Conservation (phyloP, 2,113 vertebrate species). For the Psettodes erumei region DNA sequence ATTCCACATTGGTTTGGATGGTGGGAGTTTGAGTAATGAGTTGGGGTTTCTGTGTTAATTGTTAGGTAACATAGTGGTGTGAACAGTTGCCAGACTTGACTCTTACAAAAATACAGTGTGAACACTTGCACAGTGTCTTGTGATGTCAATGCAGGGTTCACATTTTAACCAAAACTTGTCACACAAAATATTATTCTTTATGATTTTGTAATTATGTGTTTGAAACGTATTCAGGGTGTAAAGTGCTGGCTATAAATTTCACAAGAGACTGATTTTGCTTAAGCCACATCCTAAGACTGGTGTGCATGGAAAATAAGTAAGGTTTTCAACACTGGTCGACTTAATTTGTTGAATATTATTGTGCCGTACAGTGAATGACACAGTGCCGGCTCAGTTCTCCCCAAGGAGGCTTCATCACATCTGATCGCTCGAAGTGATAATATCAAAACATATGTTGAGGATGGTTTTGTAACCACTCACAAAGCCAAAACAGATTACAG, state of each 20-base stretch:
- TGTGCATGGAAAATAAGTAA: slow-evolving; percentile 48
- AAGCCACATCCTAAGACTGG: slow-evolving; percentile 34
- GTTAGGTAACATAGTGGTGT: slow-evolving; percentile 67
- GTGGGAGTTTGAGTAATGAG: slow-evolving; percentile 57
- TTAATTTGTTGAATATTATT: neutral
- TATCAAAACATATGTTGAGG: slow-evolving; percentile 52
- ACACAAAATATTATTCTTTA: slow-evolving; percentile 53
- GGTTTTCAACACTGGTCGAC: slow-evolving; percentile 38
- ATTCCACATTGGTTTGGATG: slow-evolving; percentile 64
- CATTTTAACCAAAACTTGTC: slow-evolving; percentile 63
- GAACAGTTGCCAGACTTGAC: slow-evolving; percentile 60
- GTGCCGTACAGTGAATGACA: slow-evolving; percentile 23
- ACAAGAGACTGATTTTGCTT: slow-evolving; percentile 39
- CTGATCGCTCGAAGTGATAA: slow-evolving; percentile 41
- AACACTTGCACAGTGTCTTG: slow-evolving; percentile 45
- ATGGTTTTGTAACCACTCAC: slow-evolving; percentile 48
- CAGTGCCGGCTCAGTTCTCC: neutral
- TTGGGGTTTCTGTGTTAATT: slow-evolving; percentile 66
- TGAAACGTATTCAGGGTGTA: slow-evolving; percentile 42
- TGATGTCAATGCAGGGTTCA: slow-evolving; percentile 48
- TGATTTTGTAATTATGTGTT: slow-evolving; percentile 59
- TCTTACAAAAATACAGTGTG: slow-evolving; percentile 36
- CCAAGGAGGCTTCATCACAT: slow-evolving; percentile 28
- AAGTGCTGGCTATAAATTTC: slow-evolving; percentile 47
- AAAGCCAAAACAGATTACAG: slow-evolving; percentile 60